These are phyloP conservation scores for Athene cunicularia DNA, from an alignment of 2,113 vertebrate species.

Conservation along the genomic window DNA sequence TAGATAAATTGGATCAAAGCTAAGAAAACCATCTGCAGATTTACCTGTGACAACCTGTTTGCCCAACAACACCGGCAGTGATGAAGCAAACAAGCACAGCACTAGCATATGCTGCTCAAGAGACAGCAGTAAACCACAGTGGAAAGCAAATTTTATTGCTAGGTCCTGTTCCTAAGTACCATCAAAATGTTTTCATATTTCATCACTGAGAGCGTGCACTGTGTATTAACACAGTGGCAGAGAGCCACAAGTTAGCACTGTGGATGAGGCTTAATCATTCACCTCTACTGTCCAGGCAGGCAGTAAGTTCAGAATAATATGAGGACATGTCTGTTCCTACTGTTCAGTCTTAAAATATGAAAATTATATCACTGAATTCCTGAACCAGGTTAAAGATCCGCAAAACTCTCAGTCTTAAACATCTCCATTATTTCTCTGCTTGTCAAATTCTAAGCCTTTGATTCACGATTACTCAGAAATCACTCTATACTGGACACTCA, in stretches of 20 bases:
- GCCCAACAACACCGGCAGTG: neutral
- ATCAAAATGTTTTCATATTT: conserved; percentile 34
- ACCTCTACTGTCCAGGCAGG: neutral
- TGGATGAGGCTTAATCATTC: neutral
- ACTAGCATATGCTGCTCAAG: conserved; percentile 59
- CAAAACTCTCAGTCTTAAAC: neutral
- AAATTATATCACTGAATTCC: neutral
- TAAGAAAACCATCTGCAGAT: conserved; percentile 27
- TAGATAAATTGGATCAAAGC: conserved; percentile 7
- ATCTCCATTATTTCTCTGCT: neutral
- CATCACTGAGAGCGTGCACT: neutral
- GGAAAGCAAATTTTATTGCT: conserved; percentile 21
- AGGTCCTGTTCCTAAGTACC: conserved; percentile 37
- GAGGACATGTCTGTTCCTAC: neutral
- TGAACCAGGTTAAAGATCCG: neutral
- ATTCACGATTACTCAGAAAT: neutral
- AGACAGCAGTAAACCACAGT: conserved; percentile 43
- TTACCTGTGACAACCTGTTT: conserved; percentile 71
- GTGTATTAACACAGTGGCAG: neutral
- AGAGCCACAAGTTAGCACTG: neutral
- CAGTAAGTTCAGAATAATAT: neutral
- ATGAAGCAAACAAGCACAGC: conserved; percentile 39
- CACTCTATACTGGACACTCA: neutral
- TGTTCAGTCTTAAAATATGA: neutral
- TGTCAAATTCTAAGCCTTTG: neutral